These are phyloP conservation scores for Drosophila pseudotalamancana DNA, from an alignment of 2,888 invertebrate species.

Conservation along the genomic window DNA sequence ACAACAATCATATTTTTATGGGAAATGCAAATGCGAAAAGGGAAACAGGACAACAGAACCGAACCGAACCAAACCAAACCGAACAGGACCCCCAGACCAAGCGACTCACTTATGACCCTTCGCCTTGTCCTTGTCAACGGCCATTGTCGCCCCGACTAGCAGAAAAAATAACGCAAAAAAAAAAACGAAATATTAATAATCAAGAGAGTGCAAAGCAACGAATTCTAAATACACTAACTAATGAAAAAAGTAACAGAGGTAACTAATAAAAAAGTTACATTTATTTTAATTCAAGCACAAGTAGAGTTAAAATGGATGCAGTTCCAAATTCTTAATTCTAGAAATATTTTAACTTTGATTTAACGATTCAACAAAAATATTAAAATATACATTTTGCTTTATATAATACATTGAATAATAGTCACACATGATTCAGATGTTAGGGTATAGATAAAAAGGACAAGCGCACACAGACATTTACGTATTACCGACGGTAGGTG, in stretches of 20 bases:
- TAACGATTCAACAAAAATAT: too few relatives aligned
- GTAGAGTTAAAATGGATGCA: too few relatives aligned
- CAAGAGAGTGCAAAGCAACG: background rate
- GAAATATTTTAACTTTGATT: too few relatives aligned
- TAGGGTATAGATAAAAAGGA: constrained; percentile 12
- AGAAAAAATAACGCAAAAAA: constrained; percentile 4
- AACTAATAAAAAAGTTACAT: background rate
- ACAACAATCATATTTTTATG: constrained; percentile 77
- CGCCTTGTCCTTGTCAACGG: constrained; percentile 47
- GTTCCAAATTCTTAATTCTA: too few relatives aligned
- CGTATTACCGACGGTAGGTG: constrained; percentile 45
- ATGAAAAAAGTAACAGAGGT: background rate
- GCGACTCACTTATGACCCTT: constrained; percentile 43
- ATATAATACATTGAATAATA: too few relatives aligned
- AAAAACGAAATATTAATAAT: background rate
- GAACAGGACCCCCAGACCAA: constrained; percentile 2
- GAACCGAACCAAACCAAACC: constrained; percentile 2
- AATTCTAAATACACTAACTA: constrained; percentile 9
- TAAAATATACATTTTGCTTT: too few relatives aligned
- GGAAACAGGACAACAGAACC: constrained; percentile 36
- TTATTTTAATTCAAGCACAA: too few relatives aligned
- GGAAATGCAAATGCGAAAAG: constrained; percentile 68
- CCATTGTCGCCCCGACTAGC: constrained; percentile 45
- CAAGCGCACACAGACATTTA: constrained; percentile 40
- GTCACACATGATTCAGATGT: background rate